Conservation (phyloP, 1,140 invertebrate species). For the Maniola jurtina region DNA sequence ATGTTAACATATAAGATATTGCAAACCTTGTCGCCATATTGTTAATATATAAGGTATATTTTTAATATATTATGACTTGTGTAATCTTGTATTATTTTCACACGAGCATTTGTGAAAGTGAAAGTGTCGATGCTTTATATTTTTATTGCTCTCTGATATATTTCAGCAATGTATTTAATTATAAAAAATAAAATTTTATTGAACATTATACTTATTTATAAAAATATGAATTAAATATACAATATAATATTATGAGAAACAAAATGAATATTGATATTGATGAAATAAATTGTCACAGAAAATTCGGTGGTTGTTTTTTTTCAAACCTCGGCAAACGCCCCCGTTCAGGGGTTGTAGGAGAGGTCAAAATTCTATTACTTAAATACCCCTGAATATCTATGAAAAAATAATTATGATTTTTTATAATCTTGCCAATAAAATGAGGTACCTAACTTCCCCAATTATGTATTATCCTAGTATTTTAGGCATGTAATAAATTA, state of each 20-base stretch:
- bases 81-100: constrained; percentile 12
- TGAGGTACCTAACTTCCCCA: no score
- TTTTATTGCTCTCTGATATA: constrained; percentile 25
- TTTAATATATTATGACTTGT: constrained; percentile 12
- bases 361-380: no score
- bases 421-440: no score
- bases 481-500: no score
- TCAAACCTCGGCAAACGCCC: no score
- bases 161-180: not conserved
- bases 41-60: constrained; percentile 23
- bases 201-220: not conserved
- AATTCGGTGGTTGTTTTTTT: not conserved
- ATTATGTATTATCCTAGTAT: no score
- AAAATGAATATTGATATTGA: no score
- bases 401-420: no score
- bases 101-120: constrained; percentile 1
- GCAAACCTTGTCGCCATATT: constrained; percentile 38
- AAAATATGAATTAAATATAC: not conserved
- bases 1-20: constrained; percentile 47
- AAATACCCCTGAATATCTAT: no score
- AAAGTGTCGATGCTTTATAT: constrained; percentile 14
- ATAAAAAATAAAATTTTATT: not conserved
- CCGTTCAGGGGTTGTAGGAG: no score
- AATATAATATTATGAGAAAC: no score
- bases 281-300: no score